Evolutionary conservation across 2,113 vertebrate genomes (phyloP).

Genomic region (Corapipo altera): DNA sequence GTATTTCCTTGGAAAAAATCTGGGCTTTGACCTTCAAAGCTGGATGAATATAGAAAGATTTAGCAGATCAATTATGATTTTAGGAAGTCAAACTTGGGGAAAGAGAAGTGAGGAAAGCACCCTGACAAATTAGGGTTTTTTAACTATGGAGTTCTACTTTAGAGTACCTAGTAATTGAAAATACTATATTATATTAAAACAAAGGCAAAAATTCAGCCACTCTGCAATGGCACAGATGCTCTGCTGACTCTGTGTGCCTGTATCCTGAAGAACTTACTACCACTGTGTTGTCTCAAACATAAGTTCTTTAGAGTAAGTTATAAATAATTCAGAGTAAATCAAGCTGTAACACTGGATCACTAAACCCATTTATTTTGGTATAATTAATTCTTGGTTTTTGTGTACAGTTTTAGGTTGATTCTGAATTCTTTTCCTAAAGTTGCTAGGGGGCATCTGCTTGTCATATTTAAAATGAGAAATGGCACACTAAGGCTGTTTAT

Average conservation of each 20-base stretch:
- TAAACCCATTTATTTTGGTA: background rate
- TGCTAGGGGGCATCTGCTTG: background rate
- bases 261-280: background rate
- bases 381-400: conserved; percentile 1
- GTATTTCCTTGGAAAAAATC: background rate
- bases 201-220: background rate
- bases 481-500: conserved; percentile 1
- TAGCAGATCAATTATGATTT: background rate
- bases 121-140: background rate
- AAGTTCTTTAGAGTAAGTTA: background rate
- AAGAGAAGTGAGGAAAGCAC: background rate
- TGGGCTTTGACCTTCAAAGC: background rate
- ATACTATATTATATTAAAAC: background rate
- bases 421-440: background rate
- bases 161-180: background rate
- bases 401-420: background rate
- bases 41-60: background rate
- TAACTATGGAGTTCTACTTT: background rate
- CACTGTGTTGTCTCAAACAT: background rate
- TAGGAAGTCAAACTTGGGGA: background rate
- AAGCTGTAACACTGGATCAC: background rate
- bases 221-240: background rate
- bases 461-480: background rate
- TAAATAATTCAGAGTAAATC: conserved; percentile 7
- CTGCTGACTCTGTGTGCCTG: background rate